phyloP scores from a whole-genome alignment of 2,113 vertebrate species.

The Cynopterus brachyotis region DNA sequence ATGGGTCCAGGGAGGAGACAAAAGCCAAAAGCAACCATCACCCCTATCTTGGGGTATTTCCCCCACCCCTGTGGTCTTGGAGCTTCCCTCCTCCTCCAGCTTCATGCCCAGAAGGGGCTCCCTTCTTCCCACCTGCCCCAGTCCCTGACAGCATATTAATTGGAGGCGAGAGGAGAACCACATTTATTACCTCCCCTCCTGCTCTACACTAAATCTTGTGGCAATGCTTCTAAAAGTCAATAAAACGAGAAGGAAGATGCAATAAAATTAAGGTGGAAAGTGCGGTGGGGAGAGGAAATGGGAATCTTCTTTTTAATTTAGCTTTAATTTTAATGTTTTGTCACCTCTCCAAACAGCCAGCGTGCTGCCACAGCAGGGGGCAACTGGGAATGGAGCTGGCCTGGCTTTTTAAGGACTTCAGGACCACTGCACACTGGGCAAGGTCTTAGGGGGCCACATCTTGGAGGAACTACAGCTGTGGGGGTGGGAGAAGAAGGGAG shows the following conservation, averaged over 20 bases:
- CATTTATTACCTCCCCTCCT: constrained; percentile 65
- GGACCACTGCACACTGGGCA: not conserved
- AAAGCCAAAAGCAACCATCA: not conserved
- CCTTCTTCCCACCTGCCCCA: not conserved
- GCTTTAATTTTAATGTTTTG: constrained; percentile 81
- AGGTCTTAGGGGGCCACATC: not conserved
- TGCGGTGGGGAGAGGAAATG: constrained; percentile 78
- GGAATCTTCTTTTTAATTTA: constrained; percentile 80
- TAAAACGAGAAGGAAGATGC: constrained; percentile 75
- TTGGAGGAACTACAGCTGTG: not conserved
- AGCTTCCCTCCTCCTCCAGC: not conserved
- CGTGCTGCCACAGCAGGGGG: not conserved
- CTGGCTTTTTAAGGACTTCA: not conserved
- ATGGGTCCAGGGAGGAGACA: not conserved
- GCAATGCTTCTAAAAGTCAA: constrained; percentile 78
- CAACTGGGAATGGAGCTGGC: not conserved
- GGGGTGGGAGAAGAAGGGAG: not conserved
- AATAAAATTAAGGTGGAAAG: constrained; percentile 81
- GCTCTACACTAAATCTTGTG: constrained; percentile 76
- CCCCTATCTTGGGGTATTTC: not conserved
- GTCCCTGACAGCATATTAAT: constrained; percentile 39
- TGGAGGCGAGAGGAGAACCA: constrained; percentile 49
- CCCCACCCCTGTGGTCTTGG: not conserved
- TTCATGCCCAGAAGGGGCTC: not conserved
- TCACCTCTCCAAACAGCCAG: constrained; percentile 73